Base-by-base conservation (phyloP, 2,113 vertebrate species). In the Plecturocebus donacophilus region DNA sequence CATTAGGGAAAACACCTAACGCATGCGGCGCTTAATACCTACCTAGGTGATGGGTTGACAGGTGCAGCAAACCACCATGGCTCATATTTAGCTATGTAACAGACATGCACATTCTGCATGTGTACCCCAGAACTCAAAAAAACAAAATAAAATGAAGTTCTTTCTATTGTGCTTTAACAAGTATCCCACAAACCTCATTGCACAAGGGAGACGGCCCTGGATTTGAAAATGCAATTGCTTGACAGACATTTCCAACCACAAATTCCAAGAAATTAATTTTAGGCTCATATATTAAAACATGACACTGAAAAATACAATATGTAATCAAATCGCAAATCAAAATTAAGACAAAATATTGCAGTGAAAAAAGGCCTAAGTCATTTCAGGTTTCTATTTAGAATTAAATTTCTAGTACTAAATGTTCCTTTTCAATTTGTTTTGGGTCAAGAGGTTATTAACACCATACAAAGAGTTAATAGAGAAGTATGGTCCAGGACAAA, bases 401-500 rank as follows among this genome's bases (percentile, higher is more conserved):
- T 90, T 66, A 86, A 96, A 97, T 97, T 83, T 83, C 87, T 79
- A 83, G 49, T 91, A 75, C 66, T 87, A 94, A 94, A 68, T 77
- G 56, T 95, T 93, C 40, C 66, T 94, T 97, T 96, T 90, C 56
- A 27, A 97, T 97, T 85, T 87, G 76, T 94, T 86, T 94, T 91
- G 94, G 88, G 93, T 87, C 97, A 97, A 98, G 2, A 94, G 87
- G 82, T 91, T 97, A 97, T 97, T 97, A 35, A 95, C 68, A 47
- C 61, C 80, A 94, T 88, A 91, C 96, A 96, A 91, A 87, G 56
- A 97, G 96, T 94, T 97, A 97, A 98, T 94, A 92, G 93, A 96
- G 97, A 98, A 98, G 97, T 97, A 97, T 82, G 81, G 68, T 96
- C 54, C 85, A 91, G 96, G 97, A 98, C 97, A 97, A 97, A 76